Percentiles rank a stretch among this genome's conserved stretches.
Evolutionary conservation across 2,113 vertebrate species (phyloP).

Genomic region (Triplophysa tibetana): DNA sequence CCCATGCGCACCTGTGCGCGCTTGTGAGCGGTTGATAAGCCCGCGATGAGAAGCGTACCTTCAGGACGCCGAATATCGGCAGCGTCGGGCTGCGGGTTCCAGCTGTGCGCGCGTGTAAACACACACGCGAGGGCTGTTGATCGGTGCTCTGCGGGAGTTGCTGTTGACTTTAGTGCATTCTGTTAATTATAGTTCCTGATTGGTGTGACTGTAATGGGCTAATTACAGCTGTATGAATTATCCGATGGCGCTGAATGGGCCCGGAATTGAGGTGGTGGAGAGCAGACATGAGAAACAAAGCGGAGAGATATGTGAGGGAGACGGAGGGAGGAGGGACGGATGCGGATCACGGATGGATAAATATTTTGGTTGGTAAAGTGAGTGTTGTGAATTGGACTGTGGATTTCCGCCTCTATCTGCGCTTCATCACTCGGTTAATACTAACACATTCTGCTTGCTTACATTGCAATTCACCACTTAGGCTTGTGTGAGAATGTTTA

Average conservation of each 20-base stretch:
- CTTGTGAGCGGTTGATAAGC: conserved; percentile 14
- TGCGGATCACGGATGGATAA: conserved; percentile 35
- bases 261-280: conserved; percentile 56
- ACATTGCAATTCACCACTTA: neutral
- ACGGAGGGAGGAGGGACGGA: conserved; percentile 14
- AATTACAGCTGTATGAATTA: conserved; percentile 77
- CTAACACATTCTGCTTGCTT: neutral
- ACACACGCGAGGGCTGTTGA: conserved; percentile 69
- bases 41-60: conserved; percentile 16
- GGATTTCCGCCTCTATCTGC: neutral
- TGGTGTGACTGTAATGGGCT: conserved; percentile 76
- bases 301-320: neutral
- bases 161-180: conserved; percentile 75
- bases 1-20: neutral
- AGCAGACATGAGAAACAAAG: conserved; percentile 11
- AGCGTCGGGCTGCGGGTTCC: conserved; percentile 63
- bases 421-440: neutral
- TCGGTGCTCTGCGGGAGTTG: conserved; percentile 71
- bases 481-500: too few relatives aligned
- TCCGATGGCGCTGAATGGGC: conserved; percentile 65
- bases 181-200: conserved; percentile 78
- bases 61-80: neutral
- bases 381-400: neutral
- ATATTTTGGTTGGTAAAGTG: conserved; percentile 13
- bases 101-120: conserved; percentile 78